These are phyloP conservation scores for Acronicta psi DNA, from an alignment of 2,888 invertebrate genomes.

Conservation along the genomic window DNA sequence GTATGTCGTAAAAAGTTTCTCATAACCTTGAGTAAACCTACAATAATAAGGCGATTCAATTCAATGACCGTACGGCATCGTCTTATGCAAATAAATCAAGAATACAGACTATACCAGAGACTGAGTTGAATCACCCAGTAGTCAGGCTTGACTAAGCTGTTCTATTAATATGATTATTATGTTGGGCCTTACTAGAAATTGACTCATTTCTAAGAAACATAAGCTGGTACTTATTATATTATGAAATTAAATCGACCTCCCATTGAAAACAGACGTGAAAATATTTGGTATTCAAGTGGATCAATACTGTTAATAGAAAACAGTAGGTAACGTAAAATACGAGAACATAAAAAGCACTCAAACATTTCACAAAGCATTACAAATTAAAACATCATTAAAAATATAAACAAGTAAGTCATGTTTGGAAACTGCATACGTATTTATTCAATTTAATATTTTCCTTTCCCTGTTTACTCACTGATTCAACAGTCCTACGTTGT, in stretches of 20 bases:
- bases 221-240: no score
- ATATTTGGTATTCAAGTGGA: no score
- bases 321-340: background rate
- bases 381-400: background rate
- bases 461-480: slow-evolving; percentile 12
- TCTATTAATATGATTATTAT: slow-evolving; percentile 31
- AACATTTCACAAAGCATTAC: background rate
- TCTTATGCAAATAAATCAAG: slow-evolving; percentile 25
- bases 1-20: slow-evolving; percentile 14
- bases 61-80: slow-evolving; percentile 14
- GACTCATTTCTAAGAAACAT: slow-evolving; percentile 2
- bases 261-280: no score
- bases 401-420: background rate
- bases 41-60: slow-evolving; percentile 24
- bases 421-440: background rate
- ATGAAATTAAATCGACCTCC: no score
- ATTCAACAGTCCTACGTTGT: slow-evolving; percentile 12
- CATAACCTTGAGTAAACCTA: slow-evolving; percentile 10
- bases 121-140: slow-evolving; percentile 46
- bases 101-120: slow-evolving; percentile 40
- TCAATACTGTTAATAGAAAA: no score
- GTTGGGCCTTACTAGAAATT: background rate
- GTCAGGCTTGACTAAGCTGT: slow-evolving; percentile 31
- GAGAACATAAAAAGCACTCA: background rate
- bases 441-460: slow-evolving; percentile 7